A percentile compares a stretch with the other conserved stretches of the same genome.
phyloP scores from a whole-genome alignment of 1,140 invertebrate genomes.

The Ips nitidus region DNA sequence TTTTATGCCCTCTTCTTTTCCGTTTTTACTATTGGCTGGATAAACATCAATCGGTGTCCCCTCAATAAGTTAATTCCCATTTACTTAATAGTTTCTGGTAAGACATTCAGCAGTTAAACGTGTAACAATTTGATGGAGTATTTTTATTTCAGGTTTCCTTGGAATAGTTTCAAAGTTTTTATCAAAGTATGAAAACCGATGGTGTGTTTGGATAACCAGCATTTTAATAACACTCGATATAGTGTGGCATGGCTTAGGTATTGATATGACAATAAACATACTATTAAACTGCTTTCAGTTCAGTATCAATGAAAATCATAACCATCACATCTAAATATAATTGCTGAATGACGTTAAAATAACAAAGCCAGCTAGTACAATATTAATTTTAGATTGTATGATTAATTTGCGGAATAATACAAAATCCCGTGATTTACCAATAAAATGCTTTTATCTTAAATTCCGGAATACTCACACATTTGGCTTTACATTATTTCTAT shows the following conservation, averaged over 20 bases:
- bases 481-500: too few relatives aligned
- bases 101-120: constrained; percentile 1
- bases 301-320: too few relatives aligned
- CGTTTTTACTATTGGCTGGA: constrained; percentile 45
- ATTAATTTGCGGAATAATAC: too few relatives aligned
- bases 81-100: constrained; percentile 48
- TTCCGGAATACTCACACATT: too few relatives aligned
- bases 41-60: constrained; percentile 46
- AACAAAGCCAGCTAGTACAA: too few relatives aligned
- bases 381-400: too few relatives aligned
- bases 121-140: not conserved
- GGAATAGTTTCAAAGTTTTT: constrained; percentile 40
- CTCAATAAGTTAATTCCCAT: constrained; percentile 45
- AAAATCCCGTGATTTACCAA: too few relatives aligned
- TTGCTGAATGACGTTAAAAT: too few relatives aligned
- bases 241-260: constrained; percentile 44
- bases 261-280: constrained; percentile 16
- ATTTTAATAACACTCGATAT: constrained; percentile 38
- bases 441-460: too few relatives aligned
- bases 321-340: too few relatives aligned
- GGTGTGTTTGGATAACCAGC: constrained; percentile 40
- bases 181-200: constrained; percentile 39
- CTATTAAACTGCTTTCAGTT: too few relatives aligned
- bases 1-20: constrained; percentile 44
- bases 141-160: constrained; percentile 37